These are phyloP conservation scores for Panzeria rudis DNA, from an alignment of 2,888 invertebrate species.

Conservation along the genomic window DNA sequence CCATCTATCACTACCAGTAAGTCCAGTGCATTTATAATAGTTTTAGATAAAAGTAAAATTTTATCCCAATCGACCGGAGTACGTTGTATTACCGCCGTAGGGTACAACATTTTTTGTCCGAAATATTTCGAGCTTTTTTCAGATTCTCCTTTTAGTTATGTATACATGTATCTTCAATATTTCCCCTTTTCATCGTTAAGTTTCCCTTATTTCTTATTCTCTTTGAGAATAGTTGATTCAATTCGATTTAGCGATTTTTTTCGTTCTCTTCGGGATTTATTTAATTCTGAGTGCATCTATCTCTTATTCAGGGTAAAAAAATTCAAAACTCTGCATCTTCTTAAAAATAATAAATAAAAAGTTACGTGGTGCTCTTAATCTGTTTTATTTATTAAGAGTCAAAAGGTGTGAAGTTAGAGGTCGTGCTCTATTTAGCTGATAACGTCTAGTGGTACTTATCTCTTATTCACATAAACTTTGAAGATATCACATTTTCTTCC, in stretches of 20 bases:
- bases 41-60: too few relatives aligned
- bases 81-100: background rate
- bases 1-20: conserved; percentile 5
- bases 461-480: too few relatives aligned
- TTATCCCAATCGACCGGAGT: background rate
- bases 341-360: background rate
- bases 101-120: background rate
- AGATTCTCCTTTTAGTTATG: background rate
- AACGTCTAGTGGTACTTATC: background rate
- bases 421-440: background rate
- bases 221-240: background rate
- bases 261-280: background rate
- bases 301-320: background rate
- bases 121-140: background rate
- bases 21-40: too few relatives aligned
- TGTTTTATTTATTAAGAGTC: background rate
- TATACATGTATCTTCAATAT: background rate
- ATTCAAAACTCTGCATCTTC: too few relatives aligned
- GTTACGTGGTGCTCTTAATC: background rate
- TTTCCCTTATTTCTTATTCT: background rate
- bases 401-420: background rate
- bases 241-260: background rate
- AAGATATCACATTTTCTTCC: background rate
- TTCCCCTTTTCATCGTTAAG: background rate
- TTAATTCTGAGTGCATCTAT: background rate